These are phyloP conservation scores for Netelia fuscicornis DNA, from an alignment of 2,888 invertebrate genomes.

Conservation along the genomic window DNA sequence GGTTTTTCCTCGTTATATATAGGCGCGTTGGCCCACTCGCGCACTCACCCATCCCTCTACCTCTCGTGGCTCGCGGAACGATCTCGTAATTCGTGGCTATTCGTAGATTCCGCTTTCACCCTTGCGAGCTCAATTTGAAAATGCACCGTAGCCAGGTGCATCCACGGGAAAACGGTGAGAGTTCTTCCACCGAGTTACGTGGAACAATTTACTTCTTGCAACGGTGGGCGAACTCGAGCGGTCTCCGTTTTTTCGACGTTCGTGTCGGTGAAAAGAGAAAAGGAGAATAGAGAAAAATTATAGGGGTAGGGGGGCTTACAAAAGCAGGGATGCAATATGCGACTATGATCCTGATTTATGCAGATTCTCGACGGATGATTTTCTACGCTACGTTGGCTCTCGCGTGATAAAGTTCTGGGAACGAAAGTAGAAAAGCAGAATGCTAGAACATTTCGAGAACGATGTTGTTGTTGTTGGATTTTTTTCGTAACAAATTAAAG, in stretches of 20 bases:
- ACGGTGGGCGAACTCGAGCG: no score
- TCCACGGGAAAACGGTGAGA: constrained; percentile 2
- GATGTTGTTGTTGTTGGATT: no score
- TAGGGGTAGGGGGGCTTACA: not conserved
- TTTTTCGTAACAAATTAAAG: no score
- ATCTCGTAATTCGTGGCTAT: constrained; percentile 57
- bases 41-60: not conserved
- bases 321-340: not conserved
- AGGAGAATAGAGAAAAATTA: not conserved
- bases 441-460: no score
- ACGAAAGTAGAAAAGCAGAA: no score
- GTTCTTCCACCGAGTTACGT: constrained; percentile 37
- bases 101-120: constrained; percentile 26
- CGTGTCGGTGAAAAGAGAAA: not conserved
- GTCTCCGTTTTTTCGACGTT: not conserved
- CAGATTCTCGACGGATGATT: not conserved
- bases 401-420: not conserved
- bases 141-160: constrained; percentile 46
- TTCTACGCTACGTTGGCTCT: not conserved
- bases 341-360: constrained; percentile 2
- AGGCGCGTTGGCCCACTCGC: not conserved
- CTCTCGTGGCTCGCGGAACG: constrained; percentile 43
- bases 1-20: constrained; percentile 14
- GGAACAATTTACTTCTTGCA: constrained; percentile 46
- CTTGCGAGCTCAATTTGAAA: constrained; percentile 16